Evolutionary conservation across 1,140 invertebrate genomes (phyloP).

Genomic region (Harpegnathos saltator): DNA sequence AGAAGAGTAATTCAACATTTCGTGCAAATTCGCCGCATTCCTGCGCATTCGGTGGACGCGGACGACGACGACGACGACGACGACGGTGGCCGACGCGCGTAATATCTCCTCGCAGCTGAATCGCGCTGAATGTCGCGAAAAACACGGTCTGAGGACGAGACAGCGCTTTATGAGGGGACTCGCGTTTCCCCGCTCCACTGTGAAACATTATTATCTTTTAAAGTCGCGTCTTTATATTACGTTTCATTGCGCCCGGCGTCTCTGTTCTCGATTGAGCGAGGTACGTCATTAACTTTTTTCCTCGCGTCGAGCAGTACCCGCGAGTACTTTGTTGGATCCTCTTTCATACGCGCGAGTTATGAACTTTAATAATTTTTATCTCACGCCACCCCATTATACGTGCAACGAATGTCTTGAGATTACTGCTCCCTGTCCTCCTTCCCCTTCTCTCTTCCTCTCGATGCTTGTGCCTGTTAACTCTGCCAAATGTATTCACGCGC

Average conservation of each 20-base stretch:
- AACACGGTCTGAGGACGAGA: not conserved
- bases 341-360: conserved; percentile 1
- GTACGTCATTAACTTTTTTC: conserved; percentile 38
- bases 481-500: not conserved
- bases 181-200: not conserved
- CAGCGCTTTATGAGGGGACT: not conserved
- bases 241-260: conserved; percentile 8
- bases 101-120: not conserved
- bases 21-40: not conserved
- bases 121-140: conserved; percentile 3
- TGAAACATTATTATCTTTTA: conserved; percentile 29
- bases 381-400: not conserved
- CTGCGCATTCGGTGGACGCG: not conserved
- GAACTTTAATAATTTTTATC: conserved; percentile 25
- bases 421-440: not conserved
- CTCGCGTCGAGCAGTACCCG: not conserved
- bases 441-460: not conserved
- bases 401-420: not conserved
- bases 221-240: conserved; percentile 33
- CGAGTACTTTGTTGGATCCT: conserved; percentile 12
- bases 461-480: not conserved
- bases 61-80: not conserved
- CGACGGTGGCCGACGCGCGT: too few relatives aligned
- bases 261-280: conserved; percentile 29
- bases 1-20: not conserved